A percentile compares a stretch with the other conserved stretches of the same genome.
Conservation (phyloP, 2,113 vertebrate species). For the Xiphorhynchus elegans region DNA sequence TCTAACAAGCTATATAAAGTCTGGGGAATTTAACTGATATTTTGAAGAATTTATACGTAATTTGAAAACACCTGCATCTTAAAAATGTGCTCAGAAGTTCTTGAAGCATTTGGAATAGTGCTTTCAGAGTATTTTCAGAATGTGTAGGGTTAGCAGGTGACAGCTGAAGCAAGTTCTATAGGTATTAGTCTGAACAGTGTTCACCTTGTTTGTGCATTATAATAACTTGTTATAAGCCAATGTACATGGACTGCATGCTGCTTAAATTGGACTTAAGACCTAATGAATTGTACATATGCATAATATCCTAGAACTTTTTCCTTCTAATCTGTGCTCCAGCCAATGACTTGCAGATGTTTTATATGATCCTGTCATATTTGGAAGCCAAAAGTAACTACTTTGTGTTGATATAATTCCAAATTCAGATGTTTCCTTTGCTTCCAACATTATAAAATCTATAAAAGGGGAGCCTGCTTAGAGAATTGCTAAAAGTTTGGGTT, state of each 20-base stretch:
- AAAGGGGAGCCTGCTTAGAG: background rate
- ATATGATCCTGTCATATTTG: constrained; percentile 34
- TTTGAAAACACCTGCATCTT: constrained; percentile 41
- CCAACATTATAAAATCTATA: constrained; percentile 22
- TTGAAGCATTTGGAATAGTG: constrained; percentile 27
- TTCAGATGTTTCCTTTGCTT: constrained; percentile 47
- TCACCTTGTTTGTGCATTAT: constrained; percentile 51
- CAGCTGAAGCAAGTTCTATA: background rate
- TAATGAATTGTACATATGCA: constrained; percentile 43
- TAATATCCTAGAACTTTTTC: constrained; percentile 21
- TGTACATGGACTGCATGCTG: constrained; percentile 4
- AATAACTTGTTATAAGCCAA: background rate
- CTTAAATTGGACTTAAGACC: constrained; percentile 21
- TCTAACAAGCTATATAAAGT: background rate
- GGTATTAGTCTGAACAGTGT: constrained; percentile 36
- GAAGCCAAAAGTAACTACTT: constrained; percentile 44
- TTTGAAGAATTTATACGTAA: constrained; percentile 1
- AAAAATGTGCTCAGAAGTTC: background rate
- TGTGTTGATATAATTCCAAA: constrained; percentile 42
- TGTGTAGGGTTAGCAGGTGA: constrained; percentile 15
- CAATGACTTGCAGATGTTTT: constrained; percentile 67
- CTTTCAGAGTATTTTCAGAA: constrained; percentile 17
- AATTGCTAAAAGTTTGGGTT: background rate
- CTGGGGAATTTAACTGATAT: background rate
- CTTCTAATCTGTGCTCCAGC: constrained; percentile 40